These are phyloP conservation scores for Xyliphius kryptos DNA, from an alignment of 2,113 vertebrate genomes.

Conservation along the genomic window DNA sequence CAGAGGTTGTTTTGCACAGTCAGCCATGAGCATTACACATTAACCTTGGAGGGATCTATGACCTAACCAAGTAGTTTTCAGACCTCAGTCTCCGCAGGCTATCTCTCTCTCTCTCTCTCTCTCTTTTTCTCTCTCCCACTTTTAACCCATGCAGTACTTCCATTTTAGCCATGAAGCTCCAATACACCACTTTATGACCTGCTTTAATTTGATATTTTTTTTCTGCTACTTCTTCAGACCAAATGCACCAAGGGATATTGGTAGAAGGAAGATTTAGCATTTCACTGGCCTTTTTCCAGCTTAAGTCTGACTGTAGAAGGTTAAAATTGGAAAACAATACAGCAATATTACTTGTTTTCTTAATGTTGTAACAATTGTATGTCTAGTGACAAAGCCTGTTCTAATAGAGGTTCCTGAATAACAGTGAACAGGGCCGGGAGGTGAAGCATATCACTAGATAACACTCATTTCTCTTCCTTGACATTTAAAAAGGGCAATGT, in stretches of 20 bases:
- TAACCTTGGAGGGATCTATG: conserved; percentile 39
- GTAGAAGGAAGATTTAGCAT: conserved; percentile 20
- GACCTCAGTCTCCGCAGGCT: conserved; percentile 14
- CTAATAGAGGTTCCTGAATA: background rate
- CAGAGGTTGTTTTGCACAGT: conserved; percentile 32
- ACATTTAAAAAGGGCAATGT: background rate
- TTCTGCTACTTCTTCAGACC: conserved; percentile 19
- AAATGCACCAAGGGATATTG: conserved; percentile 23
- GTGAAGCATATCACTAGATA: conserved; percentile 7
- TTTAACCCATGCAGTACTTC: no score
- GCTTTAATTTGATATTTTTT: conserved; percentile 31
- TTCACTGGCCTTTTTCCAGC: conserved; percentile 26
- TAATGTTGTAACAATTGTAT: conserved; percentile 14
- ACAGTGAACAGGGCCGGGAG: conserved; percentile 5
- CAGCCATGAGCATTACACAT: conserved; percentile 36
- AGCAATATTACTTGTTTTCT: conserved; percentile 20
- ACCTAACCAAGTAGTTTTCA: conserved; percentile 33
- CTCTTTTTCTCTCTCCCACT: no score
- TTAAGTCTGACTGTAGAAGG: conserved; percentile 21
- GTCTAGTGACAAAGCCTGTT: conserved; percentile 14
- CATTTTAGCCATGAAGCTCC: conserved; percentile 17
- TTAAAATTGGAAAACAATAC: conserved; percentile 21
- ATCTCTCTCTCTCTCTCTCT: no score
- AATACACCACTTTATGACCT: conserved; percentile 28
- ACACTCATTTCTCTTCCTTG: conserved; percentile 3